Evolutionary conservation across 2,797 vertebrate species (phyloP).

Genomic region (Clarias pachynema): DNA sequence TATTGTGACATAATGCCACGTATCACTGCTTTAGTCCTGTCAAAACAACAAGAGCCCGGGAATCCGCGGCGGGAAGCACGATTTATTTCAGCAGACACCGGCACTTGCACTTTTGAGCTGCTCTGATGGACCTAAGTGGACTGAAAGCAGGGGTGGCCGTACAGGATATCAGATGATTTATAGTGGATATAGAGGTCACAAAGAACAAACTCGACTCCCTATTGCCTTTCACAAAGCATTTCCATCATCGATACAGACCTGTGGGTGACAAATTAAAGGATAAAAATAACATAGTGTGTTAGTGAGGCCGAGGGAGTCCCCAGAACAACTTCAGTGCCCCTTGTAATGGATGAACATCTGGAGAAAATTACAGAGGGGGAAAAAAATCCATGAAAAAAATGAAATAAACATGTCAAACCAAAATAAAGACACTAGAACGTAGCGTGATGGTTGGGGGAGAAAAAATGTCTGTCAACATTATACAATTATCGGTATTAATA

Average conservation of each 20-base stretch:
- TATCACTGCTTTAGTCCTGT: conserved; percentile 15
- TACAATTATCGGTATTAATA: not conserved
- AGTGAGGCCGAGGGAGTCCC: not conserved
- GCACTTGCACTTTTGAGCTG: conserved; percentile 9
- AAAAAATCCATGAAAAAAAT: not conserved
- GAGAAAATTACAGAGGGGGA: not conserved
- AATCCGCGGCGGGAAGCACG: not conserved
- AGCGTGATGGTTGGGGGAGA: not conserved
- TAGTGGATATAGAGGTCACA: conserved; percentile 21
- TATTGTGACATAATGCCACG: conserved; percentile 20
- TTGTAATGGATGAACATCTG: not conserved
- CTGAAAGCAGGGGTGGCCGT: conserved; percentile 6
- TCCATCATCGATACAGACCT: not conserved
- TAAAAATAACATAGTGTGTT: not conserved
- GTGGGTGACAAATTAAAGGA: not conserved
- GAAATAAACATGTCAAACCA: not conserved
- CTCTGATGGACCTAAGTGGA: conserved; percentile 12
- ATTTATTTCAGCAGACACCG: conserved; percentile 3
- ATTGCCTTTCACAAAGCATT: conserved; percentile 25
- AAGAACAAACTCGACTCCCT: not conserved
- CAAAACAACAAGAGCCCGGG: not conserved
- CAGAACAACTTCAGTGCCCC: not conserved
- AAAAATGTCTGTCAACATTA: not conserved
- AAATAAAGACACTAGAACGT: not conserved
- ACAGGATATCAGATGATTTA: conserved; percentile 4